Evolutionary conservation across 2,113 vertebrate genomes (phyloP).

Genomic region (Caranx melampygus): DNA sequence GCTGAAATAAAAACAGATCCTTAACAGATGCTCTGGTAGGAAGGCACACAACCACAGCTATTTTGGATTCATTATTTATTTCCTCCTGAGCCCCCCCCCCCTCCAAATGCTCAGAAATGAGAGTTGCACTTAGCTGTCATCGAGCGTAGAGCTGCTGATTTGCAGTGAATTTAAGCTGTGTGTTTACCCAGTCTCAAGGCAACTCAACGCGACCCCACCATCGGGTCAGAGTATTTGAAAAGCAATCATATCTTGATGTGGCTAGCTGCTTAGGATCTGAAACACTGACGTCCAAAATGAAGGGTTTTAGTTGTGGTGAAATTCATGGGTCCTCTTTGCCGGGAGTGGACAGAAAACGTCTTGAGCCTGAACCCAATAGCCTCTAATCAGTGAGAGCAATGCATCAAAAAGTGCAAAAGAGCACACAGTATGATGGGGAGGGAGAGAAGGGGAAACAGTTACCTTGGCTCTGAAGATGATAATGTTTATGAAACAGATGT

Average conservation of each 20-base stretch:
- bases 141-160: slow-evolving; percentile 70
- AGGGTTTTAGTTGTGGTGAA: slow-evolving; percentile 60
- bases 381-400: slow-evolving; percentile 66
- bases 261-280: slow-evolving; percentile 51
- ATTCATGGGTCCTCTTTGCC: slow-evolving; percentile 45
- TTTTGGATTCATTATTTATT: slow-evolving; percentile 49
- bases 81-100: not conserved
- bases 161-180: slow-evolving; percentile 61
- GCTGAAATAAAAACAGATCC: slow-evolving; percentile 78
- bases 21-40: slow-evolving; percentile 74
- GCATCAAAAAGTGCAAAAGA: slow-evolving; percentile 46
- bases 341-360: slow-evolving; percentile 53
- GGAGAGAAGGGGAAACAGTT: slow-evolving; percentile 7
- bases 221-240: slow-evolving; percentile 57
- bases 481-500: not conserved
- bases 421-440: not conserved
- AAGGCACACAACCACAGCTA: slow-evolving; percentile 57
- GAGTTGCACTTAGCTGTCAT: slow-evolving; percentile 74
- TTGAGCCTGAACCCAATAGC: slow-evolving; percentile 52
- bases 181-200: slow-evolving; percentile 62
- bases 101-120: slow-evolving; percentile 55
- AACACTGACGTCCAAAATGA: slow-evolving; percentile 64
- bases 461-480: not conserved
- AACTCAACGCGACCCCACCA: slow-evolving; percentile 57
- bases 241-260: slow-evolving; percentile 67